Evolutionary conservation across 2,888 invertebrate genomes (phyloP).

Genomic region (Idaea biselata): DNA sequence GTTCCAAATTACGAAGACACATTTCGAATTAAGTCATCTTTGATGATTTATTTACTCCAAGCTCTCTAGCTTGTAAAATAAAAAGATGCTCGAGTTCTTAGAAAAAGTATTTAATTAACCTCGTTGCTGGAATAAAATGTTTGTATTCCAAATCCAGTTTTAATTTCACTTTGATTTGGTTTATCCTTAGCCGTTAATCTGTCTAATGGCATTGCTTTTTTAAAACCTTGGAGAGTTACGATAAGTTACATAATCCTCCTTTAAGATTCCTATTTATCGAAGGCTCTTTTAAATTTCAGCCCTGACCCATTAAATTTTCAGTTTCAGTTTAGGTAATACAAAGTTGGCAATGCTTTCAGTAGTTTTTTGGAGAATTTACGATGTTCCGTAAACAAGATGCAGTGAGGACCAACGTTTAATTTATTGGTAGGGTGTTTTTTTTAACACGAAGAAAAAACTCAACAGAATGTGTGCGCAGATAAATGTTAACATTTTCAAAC

Average conservation of each 20-base stretch:
- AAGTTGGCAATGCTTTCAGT: conserved; percentile 16
- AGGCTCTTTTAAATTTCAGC: conserved; percentile 16
- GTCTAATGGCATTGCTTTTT: background rate
- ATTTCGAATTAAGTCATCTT: background rate
- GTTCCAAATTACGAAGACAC: too few species aligned
- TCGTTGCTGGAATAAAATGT: background rate
- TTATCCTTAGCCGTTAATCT: background rate
- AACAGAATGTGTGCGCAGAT: background rate
- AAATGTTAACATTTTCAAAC: background rate
- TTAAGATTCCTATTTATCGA: conserved; percentile 5
- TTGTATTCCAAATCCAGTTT: background rate
- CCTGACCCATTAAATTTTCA: conserved; percentile 24
- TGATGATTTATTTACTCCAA: background rate
- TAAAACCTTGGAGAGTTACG: background rate
- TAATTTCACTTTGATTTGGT: background rate
- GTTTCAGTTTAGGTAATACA: conserved; percentile 14
- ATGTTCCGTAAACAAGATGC: conserved; percentile 1
- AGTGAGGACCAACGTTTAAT: background rate
- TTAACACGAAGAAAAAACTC: background rate
- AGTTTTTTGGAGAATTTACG: conserved; percentile 7
- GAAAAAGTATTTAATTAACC: background rate
- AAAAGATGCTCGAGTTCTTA: background rate
- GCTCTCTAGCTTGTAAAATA: background rate
- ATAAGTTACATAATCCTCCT: background rate
- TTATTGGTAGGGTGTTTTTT: background rate